Base-by-base conservation (phyloP, 2,888 invertebrate genomes). In the Mycogona germanica region DNA sequence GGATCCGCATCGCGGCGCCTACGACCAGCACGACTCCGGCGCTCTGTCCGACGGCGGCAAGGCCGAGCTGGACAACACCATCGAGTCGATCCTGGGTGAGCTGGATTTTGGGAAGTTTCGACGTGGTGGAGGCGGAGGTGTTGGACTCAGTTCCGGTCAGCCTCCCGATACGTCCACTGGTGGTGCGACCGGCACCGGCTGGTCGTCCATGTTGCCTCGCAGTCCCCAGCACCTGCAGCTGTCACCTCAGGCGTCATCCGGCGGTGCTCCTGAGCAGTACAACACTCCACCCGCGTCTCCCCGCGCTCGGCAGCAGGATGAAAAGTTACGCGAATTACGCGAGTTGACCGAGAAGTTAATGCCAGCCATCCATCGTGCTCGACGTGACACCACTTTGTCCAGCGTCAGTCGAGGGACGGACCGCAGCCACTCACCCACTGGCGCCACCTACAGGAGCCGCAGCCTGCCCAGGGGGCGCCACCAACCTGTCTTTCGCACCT, bases 341-440 rank as follows among this genome's bases (percentile, higher is more conserved):
- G 85, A 86, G 68, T 75, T 87, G 65, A 86, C 86, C 53, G 85
- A 87, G 70, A 77, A 83, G 60, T 75, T 87, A 58, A 81, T 82
- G 69, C 80, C 80, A 60, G 74, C 77, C 63, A 35, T 37, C 26
- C 19, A 17, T 35, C 46, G 40, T 17, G 37, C 45, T 3, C 49
- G 40, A 30, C 53, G 23, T 19, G 38, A 38, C 17, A 26, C 29
- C 9, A 25, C 29, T 17, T 21, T 28, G 28, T 44, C 37, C 57
- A 19, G 42, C 55, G 28, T 35, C 57, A 1, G 53, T 56, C 62
- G 52, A 45, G 41, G 48, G 30, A 32, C 25, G 46, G 44, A 55
- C 56, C 52, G 41, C 50, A 50, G 55, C 51, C 41, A 42, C 55
- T 54, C 29, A 56, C 54, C 25, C 51, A 55, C 29, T 48, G 62